A percentile compares a stretch with the other conserved stretches of the same genome.
These are phyloP conservation scores for Micrasema longulum DNA, from an alignment of 1,140 invertebrate genomes.

Conservation along the genomic window DNA sequence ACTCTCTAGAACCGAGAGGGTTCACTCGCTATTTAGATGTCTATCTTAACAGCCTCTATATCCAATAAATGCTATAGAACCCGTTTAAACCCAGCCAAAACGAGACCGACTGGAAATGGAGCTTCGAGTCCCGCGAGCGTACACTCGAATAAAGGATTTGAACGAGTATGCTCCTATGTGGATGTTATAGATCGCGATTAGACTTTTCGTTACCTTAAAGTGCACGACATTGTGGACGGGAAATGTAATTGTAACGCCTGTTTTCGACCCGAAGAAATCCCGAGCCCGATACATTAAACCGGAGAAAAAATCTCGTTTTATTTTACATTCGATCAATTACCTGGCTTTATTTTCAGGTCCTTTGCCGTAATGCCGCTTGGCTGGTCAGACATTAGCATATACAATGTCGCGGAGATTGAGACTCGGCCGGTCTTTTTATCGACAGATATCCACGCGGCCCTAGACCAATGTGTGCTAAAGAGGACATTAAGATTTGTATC, in stretches of 20 bases:
- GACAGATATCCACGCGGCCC: slow-evolving; percentile 1
- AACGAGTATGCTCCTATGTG: slow-evolving; percentile 16
- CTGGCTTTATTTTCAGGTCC: background rate
- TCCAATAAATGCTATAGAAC: slow-evolving; percentile 54
- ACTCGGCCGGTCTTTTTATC: background rate
- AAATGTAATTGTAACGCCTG: slow-evolving; percentile 29
- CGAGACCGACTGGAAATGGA: slow-evolving; percentile 46
- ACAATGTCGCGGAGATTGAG: slow-evolving; percentile 1
- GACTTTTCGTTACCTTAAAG: slow-evolving; percentile 29
- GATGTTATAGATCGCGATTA: slow-evolving; percentile 21
- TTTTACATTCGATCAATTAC: too few species aligned
- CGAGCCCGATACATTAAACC: too few species aligned
- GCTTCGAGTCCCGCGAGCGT: slow-evolving; percentile 8
- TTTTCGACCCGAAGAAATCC: too few species aligned
- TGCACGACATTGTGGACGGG: slow-evolving; percentile 18
- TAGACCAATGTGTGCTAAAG: slow-evolving; percentile 10
- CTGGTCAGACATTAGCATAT: slow-evolving; percentile 4
- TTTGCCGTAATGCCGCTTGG: slow-evolving; percentile 5
- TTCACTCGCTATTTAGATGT: slow-evolving; percentile 51
- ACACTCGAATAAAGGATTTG: slow-evolving; percentile 28
- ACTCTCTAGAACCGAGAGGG: slow-evolving; percentile 33
- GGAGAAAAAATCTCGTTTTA: too few species aligned
- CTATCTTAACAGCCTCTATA: slow-evolving; percentile 54
- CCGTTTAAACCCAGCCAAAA: slow-evolving; percentile 50
- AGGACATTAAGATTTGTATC: slow-evolving; percentile 19